These are phyloP conservation scores for Gallinago media DNA, from an alignment of 2,113 vertebrate species.

Conservation along the genomic window DNA sequence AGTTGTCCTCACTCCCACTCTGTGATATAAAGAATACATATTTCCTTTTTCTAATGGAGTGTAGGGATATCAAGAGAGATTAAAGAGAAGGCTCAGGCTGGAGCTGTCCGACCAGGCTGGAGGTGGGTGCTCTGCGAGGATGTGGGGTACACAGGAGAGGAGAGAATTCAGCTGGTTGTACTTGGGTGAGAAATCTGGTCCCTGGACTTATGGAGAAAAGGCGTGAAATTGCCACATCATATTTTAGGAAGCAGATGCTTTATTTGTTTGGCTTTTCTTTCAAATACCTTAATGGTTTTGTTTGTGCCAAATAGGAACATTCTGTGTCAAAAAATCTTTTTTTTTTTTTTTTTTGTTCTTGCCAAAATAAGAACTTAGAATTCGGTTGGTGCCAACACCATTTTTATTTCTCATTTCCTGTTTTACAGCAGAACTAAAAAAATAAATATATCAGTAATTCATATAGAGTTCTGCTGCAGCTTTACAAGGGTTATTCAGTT, in stretches of 20 bases:
- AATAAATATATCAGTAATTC: background rate
- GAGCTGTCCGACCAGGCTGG: background rate
- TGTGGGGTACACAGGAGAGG: background rate
- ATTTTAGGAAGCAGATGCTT: background rate
- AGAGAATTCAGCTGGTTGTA: background rate
- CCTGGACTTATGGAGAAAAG: background rate
- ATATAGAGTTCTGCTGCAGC: background rate
- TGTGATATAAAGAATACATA: background rate
- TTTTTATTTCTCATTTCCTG: background rate
- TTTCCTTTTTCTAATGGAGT: background rate
- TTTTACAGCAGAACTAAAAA: background rate
- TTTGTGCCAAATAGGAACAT: constrained; percentile 34
- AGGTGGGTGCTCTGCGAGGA: background rate
- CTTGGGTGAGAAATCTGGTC: background rate
- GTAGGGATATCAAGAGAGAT: background rate
- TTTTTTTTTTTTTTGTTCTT: background rate
- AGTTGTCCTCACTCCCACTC: background rate
- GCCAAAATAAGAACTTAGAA: background rate
- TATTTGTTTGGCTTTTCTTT: constrained; percentile 42
- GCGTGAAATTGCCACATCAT: background rate
- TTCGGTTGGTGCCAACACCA: background rate
- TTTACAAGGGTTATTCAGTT: background rate
- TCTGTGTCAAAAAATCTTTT: constrained; percentile 13
- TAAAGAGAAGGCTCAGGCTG: background rate
- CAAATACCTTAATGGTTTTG: constrained; percentile 31